phyloP scores from a whole-genome alignment of 2,113 vertebrate genomes.

The Sebastes fasciatus region DNA sequence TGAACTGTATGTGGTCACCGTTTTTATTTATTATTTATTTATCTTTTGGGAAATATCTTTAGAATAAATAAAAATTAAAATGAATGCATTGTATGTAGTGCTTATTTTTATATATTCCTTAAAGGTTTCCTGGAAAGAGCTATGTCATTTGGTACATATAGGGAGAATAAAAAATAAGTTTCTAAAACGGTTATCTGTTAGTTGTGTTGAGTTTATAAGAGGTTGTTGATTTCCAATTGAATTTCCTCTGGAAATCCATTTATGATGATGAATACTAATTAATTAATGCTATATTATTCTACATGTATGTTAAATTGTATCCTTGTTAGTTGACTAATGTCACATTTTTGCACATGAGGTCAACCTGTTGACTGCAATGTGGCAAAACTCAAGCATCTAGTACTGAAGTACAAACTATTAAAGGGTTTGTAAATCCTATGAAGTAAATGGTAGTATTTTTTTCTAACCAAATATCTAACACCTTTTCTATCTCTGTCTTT shows the following conservation, averaged over 20 bases:
- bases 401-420: too few relatives aligned
- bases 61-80: too few relatives aligned
- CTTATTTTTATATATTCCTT: too few relatives aligned
- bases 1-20: not conserved
- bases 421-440: too few relatives aligned
- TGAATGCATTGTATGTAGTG: too few relatives aligned
- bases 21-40: not conserved
- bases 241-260: too few relatives aligned
- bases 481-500: not conserved
- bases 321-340: not conserved
- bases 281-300: not conserved
- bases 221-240: not conserved
- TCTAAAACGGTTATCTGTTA: not conserved
- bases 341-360: not conserved
- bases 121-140: too few relatives aligned
- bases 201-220: not conserved
- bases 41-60: not conserved
- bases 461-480: not conserved
- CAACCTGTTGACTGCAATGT: not conserved
- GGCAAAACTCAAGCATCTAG: too few relatives aligned
- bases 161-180: not conserved
- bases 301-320: not conserved
- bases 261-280: not conserved
- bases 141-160: not conserved
- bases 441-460: too few relatives aligned